Percentiles rank a stretch among this genome's conserved stretches.
phyloP scores from a whole-genome alignment of 2,113 vertebrate species.

The Corapipo altera region DNA sequence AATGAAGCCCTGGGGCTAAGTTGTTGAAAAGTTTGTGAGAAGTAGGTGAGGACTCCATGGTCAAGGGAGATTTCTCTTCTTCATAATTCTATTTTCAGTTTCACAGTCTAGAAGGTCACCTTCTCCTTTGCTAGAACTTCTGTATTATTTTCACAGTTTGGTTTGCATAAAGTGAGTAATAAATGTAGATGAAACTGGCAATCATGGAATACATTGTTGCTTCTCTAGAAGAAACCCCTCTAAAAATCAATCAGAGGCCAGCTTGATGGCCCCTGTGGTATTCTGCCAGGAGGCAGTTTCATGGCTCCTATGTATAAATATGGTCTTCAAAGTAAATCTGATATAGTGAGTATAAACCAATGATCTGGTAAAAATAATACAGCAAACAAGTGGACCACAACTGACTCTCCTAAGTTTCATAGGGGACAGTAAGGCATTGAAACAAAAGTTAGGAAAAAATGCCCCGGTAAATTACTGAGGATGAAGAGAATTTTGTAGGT shows the following conservation, averaged over 20 bases:
- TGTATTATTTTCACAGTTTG: background rate
- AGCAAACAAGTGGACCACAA: background rate
- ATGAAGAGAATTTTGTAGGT: background rate
- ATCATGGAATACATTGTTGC: background rate
- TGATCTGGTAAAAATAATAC: background rate
- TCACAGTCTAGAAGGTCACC: background rate
- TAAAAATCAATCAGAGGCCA: background rate
- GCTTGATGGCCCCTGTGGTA: background rate
- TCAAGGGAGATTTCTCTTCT: background rate
- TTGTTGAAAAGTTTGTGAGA: background rate
- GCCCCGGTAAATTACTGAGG: background rate
- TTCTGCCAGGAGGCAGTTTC: background rate
- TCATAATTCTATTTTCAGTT: background rate
- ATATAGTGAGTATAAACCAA: background rate
- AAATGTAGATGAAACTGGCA: background rate
- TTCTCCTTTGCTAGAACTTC: background rate
- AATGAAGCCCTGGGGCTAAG: background rate
- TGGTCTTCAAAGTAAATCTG: background rate
- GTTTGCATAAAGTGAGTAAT: background rate
- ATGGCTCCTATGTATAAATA: background rate
- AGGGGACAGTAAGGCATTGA: background rate
- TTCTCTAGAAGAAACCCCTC: background rate
- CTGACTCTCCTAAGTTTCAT: background rate
- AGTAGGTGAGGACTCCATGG: background rate
- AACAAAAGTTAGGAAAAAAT: background rate